Conservation (phyloP, 2,113 vertebrate genomes). For the Dasyurus viverrinus region DNA sequence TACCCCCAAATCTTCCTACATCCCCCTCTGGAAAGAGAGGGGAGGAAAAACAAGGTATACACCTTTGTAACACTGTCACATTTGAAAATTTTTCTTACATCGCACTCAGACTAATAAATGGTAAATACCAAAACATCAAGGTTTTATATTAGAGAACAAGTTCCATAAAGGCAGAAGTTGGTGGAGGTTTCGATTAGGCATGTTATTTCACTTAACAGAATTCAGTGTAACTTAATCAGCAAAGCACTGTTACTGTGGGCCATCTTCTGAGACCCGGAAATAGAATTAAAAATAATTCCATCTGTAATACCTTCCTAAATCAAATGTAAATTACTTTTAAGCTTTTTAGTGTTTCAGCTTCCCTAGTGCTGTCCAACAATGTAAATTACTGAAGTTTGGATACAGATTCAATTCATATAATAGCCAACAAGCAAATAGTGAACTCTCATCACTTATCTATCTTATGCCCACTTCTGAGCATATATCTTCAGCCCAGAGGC, state of each 20-base stretch:
- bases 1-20: not conserved
- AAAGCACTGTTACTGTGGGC: slow-evolving; percentile 19
- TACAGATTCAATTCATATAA: not conserved
- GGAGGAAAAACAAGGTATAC: slow-evolving; percentile 18
- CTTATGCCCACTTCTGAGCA: not conserved
- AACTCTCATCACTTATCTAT: not conserved
- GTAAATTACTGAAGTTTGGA: not conserved
- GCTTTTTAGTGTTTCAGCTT: slow-evolving; percentile 44
- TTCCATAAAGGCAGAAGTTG: not conserved
- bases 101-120: slow-evolving; percentile 44
- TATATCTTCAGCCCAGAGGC: not conserved
- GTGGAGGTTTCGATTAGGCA: slow-evolving; percentile 14
- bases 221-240: slow-evolving; percentile 32
- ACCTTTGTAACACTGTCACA: slow-evolving; percentile 14
- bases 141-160: not conserved
- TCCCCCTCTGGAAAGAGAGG: slow-evolving; percentile 5
- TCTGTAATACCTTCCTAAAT: slow-evolving; percentile 47
- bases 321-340: slow-evolving; percentile 30
- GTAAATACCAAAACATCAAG: slow-evolving; percentile 59
- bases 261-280: slow-evolving; percentile 41
- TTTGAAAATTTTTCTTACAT: slow-evolving; percentile 31
- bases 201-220: slow-evolving; percentile 26
- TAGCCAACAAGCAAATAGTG: not conserved
- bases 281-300: slow-evolving; percentile 25
- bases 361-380: slow-evolving; percentile 40